Conservation (phyloP, 2,113 vertebrate species). For the Trichechus manatus region DNA sequence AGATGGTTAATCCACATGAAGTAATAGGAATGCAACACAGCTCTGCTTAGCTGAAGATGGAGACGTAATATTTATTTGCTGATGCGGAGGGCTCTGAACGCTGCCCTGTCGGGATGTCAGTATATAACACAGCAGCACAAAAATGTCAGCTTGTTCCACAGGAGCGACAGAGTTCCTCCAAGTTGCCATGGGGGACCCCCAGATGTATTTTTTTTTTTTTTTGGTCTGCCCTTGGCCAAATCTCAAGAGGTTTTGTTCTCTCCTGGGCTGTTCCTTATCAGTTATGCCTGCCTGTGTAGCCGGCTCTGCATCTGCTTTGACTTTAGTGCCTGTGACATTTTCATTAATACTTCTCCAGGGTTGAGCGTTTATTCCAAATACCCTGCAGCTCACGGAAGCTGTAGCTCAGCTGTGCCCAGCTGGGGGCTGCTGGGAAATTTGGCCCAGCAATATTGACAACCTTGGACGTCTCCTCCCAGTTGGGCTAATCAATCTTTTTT, state of each 20-base stretch:
- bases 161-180: conserved; percentile 28
- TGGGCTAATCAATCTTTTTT: background rate
- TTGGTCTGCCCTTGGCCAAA: conserved; percentile 70
- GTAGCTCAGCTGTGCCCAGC: conserved; percentile 52
- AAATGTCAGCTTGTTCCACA: conserved; percentile 38
- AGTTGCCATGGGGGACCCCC: conserved; percentile 33
- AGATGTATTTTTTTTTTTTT: conserved; percentile 7
- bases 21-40: conserved; percentile 78
- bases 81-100: conserved; percentile 82
- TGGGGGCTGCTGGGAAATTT: conserved; percentile 49
- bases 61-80: conserved; percentile 89
- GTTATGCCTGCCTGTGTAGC: conserved; percentile 41
- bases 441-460: background rate
- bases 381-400: conserved; percentile 57
- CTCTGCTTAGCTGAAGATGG: conserved; percentile 87
- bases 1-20: conserved; percentile 88
- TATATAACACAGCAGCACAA: conserved; percentile 75
- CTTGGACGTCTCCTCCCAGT: background rate
- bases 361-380: conserved; percentile 63
- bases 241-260: conserved; percentile 74
- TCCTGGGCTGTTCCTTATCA: conserved; percentile 78
- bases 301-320: conserved; percentile 71
- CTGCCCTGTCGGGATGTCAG: conserved; percentile 80
- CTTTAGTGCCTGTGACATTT: conserved; percentile 80
- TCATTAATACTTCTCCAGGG: conserved; percentile 79